Evolutionary conservation across 2,888 invertebrate species (phyloP).

Genomic region (Cantharis nigra): DNA sequence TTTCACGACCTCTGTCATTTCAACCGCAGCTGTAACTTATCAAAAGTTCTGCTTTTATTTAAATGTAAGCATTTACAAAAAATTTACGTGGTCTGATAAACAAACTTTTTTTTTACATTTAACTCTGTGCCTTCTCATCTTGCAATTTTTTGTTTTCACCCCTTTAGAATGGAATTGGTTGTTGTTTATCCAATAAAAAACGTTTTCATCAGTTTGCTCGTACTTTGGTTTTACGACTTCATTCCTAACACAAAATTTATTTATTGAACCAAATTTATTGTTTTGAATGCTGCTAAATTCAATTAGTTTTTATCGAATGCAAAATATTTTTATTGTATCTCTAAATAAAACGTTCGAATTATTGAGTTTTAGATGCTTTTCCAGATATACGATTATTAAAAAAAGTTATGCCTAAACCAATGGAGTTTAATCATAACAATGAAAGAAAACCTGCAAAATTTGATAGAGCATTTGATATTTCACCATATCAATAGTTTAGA

Average conservation of each 20-base stretch:
- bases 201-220: not conserved
- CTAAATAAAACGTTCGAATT: not conserved
- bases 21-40: not conserved
- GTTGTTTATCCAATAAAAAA: not conserved
- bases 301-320: not conserved
- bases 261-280: not conserved
- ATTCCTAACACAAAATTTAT: not conserved
- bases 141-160: slow-evolving; percentile 1
- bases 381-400: not conserved
- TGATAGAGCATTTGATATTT: too few species aligned
- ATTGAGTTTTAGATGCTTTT: not conserved
- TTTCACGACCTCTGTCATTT: slow-evolving; percentile 13
- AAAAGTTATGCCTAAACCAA: not conserved
- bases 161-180: slow-evolving; percentile 2
- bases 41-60: not conserved
- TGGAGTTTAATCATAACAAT: not conserved
- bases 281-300: not conserved
- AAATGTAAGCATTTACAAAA: not conserved
- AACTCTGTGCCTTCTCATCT: not conserved
- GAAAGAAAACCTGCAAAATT: not conserved
- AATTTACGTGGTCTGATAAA: not conserved
- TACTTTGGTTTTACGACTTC: not conserved
- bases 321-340: not conserved
- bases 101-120: not conserved
- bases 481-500: too few species aligned